phyloP scores from a whole-genome alignment of 2,797 vertebrate species.

The Ciconia nigra region DNA sequence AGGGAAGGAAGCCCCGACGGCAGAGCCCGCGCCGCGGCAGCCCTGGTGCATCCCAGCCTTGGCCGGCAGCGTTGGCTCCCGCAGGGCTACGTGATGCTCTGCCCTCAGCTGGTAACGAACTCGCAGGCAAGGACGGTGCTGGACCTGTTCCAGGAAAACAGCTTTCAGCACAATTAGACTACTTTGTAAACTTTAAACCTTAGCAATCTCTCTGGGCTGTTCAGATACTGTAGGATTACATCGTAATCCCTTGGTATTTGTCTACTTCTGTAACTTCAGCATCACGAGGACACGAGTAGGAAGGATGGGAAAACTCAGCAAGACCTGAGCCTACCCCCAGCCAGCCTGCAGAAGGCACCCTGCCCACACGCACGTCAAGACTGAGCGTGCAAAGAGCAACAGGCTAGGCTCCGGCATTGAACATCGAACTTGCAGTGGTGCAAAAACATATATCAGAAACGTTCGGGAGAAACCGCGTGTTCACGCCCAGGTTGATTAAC shows the following conservation, averaged over 20 bases:
- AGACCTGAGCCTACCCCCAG: neutral
- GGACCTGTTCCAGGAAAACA: neutral
- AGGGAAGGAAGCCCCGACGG: neutral
- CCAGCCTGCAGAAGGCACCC: neutral
- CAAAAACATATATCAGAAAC: neutral
- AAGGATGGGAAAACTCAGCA: neutral
- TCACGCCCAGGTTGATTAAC: neutral
- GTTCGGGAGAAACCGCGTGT: fast-evolving
- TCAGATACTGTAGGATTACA: neutral
- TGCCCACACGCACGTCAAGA: fast-evolving
- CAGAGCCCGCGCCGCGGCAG: fast-evolving
- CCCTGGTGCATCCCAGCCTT: neutral
- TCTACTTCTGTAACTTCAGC: neutral
- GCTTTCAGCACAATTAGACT: neutral
- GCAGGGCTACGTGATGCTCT: too few relatives aligned
- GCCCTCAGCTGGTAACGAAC: neutral
- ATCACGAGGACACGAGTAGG: neutral
- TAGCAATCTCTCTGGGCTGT: neutral
- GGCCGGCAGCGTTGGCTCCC: neutral
- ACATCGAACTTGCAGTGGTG: fast-evolving
- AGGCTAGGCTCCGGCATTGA: fast-evolving
- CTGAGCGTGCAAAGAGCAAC: neutral
- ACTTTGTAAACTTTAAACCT: neutral
- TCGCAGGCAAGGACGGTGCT: neutral
- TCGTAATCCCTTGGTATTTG: neutral